Evolutionary conservation across 2,888 invertebrate genomes (phyloP), one percentile per base, ranked within the genome.

Genomic region (Biston stratarius): DNA sequence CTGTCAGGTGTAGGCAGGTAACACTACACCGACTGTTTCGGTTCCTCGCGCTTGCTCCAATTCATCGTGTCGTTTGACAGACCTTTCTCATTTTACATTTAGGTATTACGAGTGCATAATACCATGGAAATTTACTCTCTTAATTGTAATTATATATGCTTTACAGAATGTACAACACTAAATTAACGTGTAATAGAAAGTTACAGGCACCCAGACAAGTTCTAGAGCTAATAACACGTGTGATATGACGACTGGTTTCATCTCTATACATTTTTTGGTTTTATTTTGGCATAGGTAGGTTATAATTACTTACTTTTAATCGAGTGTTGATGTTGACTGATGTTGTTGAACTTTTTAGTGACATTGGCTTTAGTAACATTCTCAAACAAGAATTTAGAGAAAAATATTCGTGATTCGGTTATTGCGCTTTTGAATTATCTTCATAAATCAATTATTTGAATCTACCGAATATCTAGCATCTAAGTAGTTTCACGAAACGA

Each of bases 41-140:
- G 89, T 92, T 83, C 85, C 86, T 83, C 88, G 89, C 85, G 83
- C 82, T 85, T 84, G 90, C 87, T 90, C 91, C 87, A 89, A 86
- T 91, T 92, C 88, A 81, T 83, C 87, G 88, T 90, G 88, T 90
- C 89, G 84, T 86, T 89, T 91, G 91, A 89, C 92, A 92, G 83
- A 87, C 89, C 91, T 92, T 92, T 92, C 92, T 92, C 91, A 88
- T 88, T 89, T 92, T 92, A 91, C 90, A 72, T 77, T 57, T 74
- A 75, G 69, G 68, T 79, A 76, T 77, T 76, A 72, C 55, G 70
- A 77, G 75, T 77, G 74, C 70, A 71, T 72, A 66, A 74, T 69
- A 75, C 67, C 65, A 77, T 74, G 73, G 62, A 80, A 77, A 78
- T 71, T 60, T 70, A 61, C 71, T 67, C 36, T 67, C 36, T 71